Evolutionary conservation across 2,797 vertebrate species (phyloP).

Genomic region (Macropus fuliginosus): DNA sequence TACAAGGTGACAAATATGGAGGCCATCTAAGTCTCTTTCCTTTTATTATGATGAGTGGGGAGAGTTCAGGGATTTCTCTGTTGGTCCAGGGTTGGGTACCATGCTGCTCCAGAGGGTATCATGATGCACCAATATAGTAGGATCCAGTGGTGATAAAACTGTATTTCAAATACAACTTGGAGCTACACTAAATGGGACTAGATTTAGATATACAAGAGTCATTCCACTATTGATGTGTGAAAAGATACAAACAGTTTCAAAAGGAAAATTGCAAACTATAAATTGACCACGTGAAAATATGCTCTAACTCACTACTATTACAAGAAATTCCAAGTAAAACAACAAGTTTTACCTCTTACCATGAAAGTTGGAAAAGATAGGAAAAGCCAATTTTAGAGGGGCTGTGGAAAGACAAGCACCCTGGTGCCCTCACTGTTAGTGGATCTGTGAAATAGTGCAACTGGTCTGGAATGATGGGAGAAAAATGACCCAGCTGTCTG

Average conservation of each 20-base stretch:
- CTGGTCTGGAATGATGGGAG: not conserved
- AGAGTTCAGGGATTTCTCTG: not conserved
- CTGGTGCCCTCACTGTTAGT: not conserved
- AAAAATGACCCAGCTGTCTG: not conserved
- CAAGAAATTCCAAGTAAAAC: not conserved
- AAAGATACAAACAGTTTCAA: not conserved
- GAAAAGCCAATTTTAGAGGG: not conserved
- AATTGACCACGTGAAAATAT: not conserved
- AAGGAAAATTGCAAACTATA: not conserved
- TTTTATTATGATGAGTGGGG: not conserved
- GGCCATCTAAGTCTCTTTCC: not conserved
- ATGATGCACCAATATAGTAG: not conserved
- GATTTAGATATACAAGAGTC: not conserved
- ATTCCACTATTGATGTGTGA: not conserved
- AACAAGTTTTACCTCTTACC: not conserved
- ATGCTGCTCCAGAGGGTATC: not conserved
- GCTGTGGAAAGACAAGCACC: not conserved
- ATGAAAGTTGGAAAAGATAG: not conserved
- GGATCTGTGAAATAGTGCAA: not conserved
- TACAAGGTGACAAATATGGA: not conserved
- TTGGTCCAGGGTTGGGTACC: not conserved
- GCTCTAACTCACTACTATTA: not conserved
- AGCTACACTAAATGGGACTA: not conserved
- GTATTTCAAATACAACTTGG: not conserved
- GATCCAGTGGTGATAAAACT: not conserved